Evolutionary conservation across 2,888 invertebrate genomes (phyloP).

Genomic region (Agrotis clavis): DNA sequence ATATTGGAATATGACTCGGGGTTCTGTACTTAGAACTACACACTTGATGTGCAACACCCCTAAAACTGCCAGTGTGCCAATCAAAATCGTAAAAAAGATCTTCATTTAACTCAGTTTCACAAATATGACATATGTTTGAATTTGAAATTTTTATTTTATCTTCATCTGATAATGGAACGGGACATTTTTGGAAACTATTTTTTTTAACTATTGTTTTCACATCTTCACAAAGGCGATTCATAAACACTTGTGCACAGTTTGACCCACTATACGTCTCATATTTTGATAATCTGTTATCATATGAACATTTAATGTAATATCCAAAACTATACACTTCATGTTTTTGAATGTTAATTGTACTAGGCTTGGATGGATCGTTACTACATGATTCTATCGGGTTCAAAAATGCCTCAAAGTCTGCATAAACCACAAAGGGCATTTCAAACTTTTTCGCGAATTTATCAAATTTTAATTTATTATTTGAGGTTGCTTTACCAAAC

Average conservation of each 20-base stretch:
- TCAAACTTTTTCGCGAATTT: constrained; percentile 3
- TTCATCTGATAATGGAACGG: constrained; percentile 14
- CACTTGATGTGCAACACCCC: constrained; percentile 60
- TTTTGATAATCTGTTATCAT: not conserved
- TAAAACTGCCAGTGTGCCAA: constrained; percentile 61
- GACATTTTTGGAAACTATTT: constrained; percentile 25
- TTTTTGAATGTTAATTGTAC: constrained; percentile 52
- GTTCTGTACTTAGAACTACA: constrained; percentile 61
- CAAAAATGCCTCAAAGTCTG: constrained; percentile 63
- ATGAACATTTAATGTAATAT: no score
- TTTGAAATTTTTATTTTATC: constrained; percentile 14
- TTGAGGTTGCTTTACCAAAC: constrained; percentile 16
- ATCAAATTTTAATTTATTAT: constrained; percentile 16
- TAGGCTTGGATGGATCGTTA: constrained; percentile 55
- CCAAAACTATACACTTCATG: no score
- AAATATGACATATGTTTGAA: constrained; percentile 33
- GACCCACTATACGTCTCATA: constrained; percentile 43
- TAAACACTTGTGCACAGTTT: constrained; percentile 41
- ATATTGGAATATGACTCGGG: constrained; percentile 47
- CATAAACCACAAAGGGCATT: constrained; percentile 37
- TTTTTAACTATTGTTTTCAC: constrained; percentile 39
- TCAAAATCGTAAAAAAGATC: constrained; percentile 53
- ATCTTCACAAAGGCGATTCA: constrained; percentile 56
- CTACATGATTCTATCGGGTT: constrained; percentile 54
- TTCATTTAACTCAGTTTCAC: constrained; percentile 40